phyloP scores from a whole-genome alignment of 2,113 vertebrate genomes.

The Neodon shergylaensis region DNA sequence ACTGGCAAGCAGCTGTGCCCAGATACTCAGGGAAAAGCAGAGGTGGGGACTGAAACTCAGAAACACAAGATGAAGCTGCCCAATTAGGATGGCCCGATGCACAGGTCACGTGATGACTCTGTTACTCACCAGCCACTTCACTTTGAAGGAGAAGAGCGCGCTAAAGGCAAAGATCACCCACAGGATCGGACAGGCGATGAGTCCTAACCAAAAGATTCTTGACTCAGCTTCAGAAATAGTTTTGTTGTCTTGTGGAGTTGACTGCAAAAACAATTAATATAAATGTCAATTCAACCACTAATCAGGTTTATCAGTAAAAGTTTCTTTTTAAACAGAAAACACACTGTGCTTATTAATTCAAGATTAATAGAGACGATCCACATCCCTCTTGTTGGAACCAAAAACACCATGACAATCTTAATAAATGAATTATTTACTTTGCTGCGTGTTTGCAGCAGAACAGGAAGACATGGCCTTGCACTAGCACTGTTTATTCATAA shows the following conservation, averaged over 20 bases:
- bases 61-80: not conserved
- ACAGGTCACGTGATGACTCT: too few relatives aligned
- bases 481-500: not conserved
- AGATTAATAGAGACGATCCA: slow-evolving; percentile 44
- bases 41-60: not conserved
- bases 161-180: slow-evolving; percentile 97
- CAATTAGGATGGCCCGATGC: not conserved
- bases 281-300: not conserved
- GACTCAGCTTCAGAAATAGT: slow-evolving; percentile 91
- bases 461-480: not conserved
- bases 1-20: not conserved
- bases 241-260: slow-evolving; percentile 84
- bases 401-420: not conserved
- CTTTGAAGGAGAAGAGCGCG: slow-evolving; percentile 92
- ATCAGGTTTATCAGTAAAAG: slow-evolving; percentile 19
- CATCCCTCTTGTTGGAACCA: not conserved
- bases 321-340: slow-evolving; percentile 32
- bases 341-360: slow-evolving; percentile 28
- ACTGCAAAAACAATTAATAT: slow-evolving; percentile 71
- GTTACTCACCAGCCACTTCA: slow-evolving; percentile 96
- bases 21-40: not conserved
- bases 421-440: not conserved
- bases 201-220: slow-evolving; percentile 95
- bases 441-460: not conserved
- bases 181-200: slow-evolving; percentile 92